phyloP scores from a whole-genome alignment of 2,113 vertebrate species.

The Scartelaos histophorus region DNA sequence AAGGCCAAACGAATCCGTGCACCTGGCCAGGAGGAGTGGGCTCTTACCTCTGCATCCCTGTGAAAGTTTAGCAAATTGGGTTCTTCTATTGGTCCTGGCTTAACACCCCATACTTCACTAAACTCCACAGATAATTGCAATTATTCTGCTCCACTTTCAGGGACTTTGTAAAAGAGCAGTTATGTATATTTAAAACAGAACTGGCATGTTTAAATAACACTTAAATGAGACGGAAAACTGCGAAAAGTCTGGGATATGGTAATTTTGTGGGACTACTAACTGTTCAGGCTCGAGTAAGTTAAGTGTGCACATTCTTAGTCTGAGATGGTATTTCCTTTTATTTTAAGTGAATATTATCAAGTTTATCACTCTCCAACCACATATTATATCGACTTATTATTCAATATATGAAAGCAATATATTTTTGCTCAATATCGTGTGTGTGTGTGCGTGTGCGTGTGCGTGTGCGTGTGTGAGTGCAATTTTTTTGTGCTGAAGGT shows the following conservation, averaged over 20 bases:
- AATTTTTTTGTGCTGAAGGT: too few species aligned
- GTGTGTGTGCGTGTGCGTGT: too few species aligned
- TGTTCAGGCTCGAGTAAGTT: background rate
- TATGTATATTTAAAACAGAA: conserved; percentile 1
- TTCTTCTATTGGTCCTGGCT: conserved; percentile 3
- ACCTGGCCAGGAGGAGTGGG: conserved; percentile 20
- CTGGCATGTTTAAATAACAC: background rate
- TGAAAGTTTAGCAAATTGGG: conserved; percentile 10
- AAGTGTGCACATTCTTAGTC: background rate
- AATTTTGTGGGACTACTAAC: background rate
- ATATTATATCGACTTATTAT: too few species aligned
- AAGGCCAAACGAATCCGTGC: conserved; percentile 23
- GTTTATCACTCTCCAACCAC: background rate
- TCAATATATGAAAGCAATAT: too few species aligned
- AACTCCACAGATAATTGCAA: background rate
- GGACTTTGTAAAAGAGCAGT: conserved; percentile 1
- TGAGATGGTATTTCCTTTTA: too few species aligned
- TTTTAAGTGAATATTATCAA: background rate
- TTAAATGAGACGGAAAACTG: background rate
- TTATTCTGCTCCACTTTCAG: conserved; percentile 3
- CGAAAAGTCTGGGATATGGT: background rate
- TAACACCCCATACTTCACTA: conserved; percentile 10
- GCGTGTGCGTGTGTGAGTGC: too few species aligned
- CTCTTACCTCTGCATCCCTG: conserved; percentile 1
- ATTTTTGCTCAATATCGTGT: too few species aligned